phyloP scores from a whole-genome alignment of 2,113 vertebrate genomes.

The Cinclus cinclus region DNA sequence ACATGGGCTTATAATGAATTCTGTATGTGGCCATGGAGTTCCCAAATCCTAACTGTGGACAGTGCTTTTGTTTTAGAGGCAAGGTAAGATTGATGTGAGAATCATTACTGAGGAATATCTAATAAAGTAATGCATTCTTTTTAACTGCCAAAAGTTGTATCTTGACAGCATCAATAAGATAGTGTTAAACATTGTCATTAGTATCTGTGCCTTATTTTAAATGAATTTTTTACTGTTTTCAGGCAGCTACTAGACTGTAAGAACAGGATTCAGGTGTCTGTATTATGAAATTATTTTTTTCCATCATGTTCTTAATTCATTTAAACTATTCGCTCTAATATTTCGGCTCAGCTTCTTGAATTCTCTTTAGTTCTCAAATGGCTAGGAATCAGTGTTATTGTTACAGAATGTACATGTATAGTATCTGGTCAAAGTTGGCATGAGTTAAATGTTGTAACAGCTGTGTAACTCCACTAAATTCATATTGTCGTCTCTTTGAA shows the following conservation, averaged over 20 bases:
- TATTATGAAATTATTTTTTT: neutral
- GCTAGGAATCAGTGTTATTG: neutral
- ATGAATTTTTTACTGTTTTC: neutral
- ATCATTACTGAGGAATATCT: neutral
- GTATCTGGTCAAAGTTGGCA: neutral
- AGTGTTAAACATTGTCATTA: conserved; percentile 16
- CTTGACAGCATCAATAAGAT: conserved; percentile 9
- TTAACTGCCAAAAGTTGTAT: conserved; percentile 34
- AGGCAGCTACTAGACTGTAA: conserved; percentile 10
- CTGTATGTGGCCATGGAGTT: neutral
- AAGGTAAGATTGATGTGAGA: neutral
- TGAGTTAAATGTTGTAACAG: neutral
- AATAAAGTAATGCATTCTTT: neutral
- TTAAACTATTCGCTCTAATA: neutral
- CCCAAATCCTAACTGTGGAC: neutral
- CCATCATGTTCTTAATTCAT: neutral
- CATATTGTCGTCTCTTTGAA: neutral
- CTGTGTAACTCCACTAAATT: neutral
- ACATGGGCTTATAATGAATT: neutral
- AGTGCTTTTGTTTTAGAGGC: neutral
- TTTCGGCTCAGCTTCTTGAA: neutral
- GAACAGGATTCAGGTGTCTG: neutral
- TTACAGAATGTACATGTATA: neutral
- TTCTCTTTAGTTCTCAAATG: neutral
- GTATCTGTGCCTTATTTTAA: conserved; percentile 48